These are phyloP conservation scores for Tapirus terrestris DNA, from an alignment of 2,113 vertebrate species.

Conservation along the genomic window DNA sequence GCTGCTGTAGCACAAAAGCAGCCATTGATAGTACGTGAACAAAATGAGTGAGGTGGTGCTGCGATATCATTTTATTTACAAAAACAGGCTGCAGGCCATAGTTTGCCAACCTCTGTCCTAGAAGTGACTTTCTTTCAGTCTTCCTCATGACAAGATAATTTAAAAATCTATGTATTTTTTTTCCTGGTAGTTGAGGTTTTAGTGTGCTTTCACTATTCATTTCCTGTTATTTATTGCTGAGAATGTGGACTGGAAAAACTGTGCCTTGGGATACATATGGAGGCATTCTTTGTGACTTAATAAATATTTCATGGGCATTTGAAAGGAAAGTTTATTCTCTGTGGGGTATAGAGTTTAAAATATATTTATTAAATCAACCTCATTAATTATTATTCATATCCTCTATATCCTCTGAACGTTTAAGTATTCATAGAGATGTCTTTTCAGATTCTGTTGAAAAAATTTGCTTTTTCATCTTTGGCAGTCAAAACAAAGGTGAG, in stretches of 20 bases:
- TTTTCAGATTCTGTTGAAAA: slow-evolving; percentile 51
- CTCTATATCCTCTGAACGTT: slow-evolving; percentile 6
- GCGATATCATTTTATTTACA: slow-evolving; percentile 35
- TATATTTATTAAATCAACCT: slow-evolving; percentile 52
- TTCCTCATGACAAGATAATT: slow-evolving; percentile 33
- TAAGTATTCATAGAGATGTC: slow-evolving; percentile 14
- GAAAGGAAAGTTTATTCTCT: slow-evolving; percentile 70
- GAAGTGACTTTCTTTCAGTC: background rate
- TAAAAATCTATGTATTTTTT: background rate
- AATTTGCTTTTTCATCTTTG: background rate
- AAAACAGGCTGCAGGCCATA: background rate
- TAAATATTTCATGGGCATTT: slow-evolving; percentile 73
- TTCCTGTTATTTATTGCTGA: slow-evolving; percentile 64
- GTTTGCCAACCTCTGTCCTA: background rate
- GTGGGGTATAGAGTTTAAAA: slow-evolving; percentile 25
- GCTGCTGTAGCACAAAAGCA: background rate
- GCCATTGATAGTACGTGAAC: background rate
- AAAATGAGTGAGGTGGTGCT: background rate
- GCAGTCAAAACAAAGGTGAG: background rate
- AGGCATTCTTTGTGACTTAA: slow-evolving; percentile 56
- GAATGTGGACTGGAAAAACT: slow-evolving; percentile 28
- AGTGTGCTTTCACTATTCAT: background rate
- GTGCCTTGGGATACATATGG: slow-evolving; percentile 30
- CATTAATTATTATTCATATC: slow-evolving; percentile 64
- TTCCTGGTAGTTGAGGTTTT: background rate